Conservation (phyloP, 2,113 vertebrate genomes). For the Puntigrus tetrazona region DNA sequence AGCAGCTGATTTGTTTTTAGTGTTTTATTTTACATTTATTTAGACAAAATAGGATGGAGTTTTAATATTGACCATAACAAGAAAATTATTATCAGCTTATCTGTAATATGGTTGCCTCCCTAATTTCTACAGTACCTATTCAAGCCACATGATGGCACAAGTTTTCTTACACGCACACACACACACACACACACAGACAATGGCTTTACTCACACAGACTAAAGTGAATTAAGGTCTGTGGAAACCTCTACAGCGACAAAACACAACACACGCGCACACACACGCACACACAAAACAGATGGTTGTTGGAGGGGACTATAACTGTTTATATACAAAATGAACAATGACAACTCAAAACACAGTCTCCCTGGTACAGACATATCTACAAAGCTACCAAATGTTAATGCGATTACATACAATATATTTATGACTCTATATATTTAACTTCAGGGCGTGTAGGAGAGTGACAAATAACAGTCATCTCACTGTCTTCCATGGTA, state of each 20-base stretch:
- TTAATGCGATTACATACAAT: constrained; percentile 65
- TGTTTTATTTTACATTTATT: neutral
- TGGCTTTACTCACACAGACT: neutral
- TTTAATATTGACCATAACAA: neutral
- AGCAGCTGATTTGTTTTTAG: neutral
- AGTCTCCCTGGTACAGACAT: constrained; percentile 69
- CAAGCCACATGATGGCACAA: constrained; percentile 8
- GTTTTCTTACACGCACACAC: neutral
- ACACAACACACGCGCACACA: constrained; percentile 51
- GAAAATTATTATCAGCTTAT: neutral
- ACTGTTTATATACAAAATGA: constrained; percentile 71
- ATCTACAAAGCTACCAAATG: constrained; percentile 73
- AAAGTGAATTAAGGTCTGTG: neutral
- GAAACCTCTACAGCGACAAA: neutral
- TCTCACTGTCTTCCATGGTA: constrained; percentile 38
- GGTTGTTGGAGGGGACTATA: constrained; percentile 60
- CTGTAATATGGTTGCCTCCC: neutral
- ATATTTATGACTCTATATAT: constrained; percentile 68
- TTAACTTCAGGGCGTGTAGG: constrained; percentile 58
- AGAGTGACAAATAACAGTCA: constrained; percentile 35
- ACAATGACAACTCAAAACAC: constrained; percentile 54
- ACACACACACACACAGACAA: no score
- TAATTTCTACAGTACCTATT: neutral
- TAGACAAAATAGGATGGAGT: neutral
- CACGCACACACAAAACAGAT: constrained; percentile 60